Evolutionary conservation across 2,888 invertebrate genomes (phyloP).

Genomic region (Epirrhoe alternata): DNA sequence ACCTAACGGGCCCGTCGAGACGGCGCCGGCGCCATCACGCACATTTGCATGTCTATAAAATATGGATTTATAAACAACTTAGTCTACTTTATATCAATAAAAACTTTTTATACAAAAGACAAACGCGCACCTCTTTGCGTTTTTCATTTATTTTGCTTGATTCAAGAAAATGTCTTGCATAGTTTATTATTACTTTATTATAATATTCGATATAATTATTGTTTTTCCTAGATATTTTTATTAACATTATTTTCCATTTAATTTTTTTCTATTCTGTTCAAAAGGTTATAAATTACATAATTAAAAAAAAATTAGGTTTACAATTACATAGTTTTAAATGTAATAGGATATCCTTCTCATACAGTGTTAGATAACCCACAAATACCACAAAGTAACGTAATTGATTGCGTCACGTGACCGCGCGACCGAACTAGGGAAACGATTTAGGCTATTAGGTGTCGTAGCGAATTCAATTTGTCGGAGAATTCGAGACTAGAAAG

Average conservation of each 20-base stretch:
- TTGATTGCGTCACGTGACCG: slow-evolving; percentile 27
- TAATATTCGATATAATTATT: too few relatives aligned
- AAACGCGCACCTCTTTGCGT: too few relatives aligned
- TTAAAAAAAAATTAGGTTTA: too few relatives aligned
- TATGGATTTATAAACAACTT: neutral
- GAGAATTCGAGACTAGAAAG: neutral
- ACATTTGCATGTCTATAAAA: neutral
- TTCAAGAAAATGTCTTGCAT: too few relatives aligned
- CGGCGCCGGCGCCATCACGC: neutral
- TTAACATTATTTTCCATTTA: too few relatives aligned
- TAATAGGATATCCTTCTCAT: too few relatives aligned
- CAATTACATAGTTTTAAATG: too few relatives aligned
- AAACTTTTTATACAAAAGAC: neutral
- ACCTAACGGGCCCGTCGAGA: slow-evolving; percentile 1
- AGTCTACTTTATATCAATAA: neutral
- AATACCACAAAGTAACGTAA: slow-evolving; percentile 9
- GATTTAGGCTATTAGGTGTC: slow-evolving; percentile 13
- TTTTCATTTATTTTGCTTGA: too few relatives aligned
- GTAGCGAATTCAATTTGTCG: slow-evolving; percentile 11
- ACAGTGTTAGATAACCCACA: slow-evolving; percentile 15
- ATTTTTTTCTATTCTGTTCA: too few relatives aligned
- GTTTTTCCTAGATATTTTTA: too few relatives aligned
- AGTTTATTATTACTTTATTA: too few relatives aligned
- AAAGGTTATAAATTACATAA: too few relatives aligned
- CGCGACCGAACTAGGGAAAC: slow-evolving; percentile 9